A percentile compares a stretch with the other conserved stretches of the same genome.
Evolutionary conservation across 2,888 invertebrate genomes (phyloP).

Genomic region (Timema podura): DNA sequence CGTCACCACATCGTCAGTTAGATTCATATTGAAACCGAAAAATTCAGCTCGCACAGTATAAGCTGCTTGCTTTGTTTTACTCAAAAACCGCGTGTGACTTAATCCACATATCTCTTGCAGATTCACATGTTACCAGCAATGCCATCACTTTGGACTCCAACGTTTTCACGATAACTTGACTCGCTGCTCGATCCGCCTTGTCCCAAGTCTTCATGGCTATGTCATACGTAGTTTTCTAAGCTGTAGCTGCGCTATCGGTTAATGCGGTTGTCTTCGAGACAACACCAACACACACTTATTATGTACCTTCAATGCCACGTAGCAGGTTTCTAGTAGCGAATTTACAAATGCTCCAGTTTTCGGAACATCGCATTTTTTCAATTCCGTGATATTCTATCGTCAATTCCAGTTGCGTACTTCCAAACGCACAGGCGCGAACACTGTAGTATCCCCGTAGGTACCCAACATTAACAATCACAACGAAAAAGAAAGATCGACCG

Average conservation of each 20-base stretch:
- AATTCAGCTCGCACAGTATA: conserved; percentile 19
- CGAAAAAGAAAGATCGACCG: background rate
- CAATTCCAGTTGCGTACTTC: background rate
- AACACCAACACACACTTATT: background rate
- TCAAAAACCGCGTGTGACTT: conserved; percentile 23
- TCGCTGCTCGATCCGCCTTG: conserved; percentile 19
- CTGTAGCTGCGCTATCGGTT: background rate
- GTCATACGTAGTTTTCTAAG: too few species aligned
- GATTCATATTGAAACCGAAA: conserved; percentile 15
- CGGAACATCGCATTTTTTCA: conserved; percentile 2
- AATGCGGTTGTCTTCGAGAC: background rate
- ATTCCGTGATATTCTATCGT: conserved; percentile 9
- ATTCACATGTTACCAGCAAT: conserved; percentile 22
- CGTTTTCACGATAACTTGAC: conserved; percentile 16
- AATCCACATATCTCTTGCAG: conserved; percentile 24
- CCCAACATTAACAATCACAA: background rate
- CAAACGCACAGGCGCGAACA: background rate
- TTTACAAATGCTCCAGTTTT: conserved; percentile 13
- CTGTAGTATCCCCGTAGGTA: too few species aligned
- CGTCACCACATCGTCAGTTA: conserved; percentile 17
- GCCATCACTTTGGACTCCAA: conserved; percentile 20
- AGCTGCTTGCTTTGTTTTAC: conserved; percentile 26
- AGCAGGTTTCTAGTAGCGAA: background rate
- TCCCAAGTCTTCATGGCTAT: too few species aligned
- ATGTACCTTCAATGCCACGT: background rate